Base-by-base conservation (phyloP, 2,113 vertebrate genomes). In the Coptodon bakossiorum region DNA sequence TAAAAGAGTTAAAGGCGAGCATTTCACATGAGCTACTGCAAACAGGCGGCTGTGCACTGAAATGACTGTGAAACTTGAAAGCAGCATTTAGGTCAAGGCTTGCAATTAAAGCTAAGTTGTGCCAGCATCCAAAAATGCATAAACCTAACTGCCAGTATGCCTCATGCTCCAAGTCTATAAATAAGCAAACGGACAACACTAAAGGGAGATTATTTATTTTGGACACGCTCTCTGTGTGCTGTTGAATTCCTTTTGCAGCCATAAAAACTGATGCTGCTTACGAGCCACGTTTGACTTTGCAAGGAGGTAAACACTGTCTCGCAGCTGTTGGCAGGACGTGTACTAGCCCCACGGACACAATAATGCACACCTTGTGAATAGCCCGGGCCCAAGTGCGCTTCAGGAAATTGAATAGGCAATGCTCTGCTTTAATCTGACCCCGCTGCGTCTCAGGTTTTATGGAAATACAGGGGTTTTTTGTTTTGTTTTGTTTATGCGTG, bases 301-400 rank as follows among this genome's bases (percentile, higher is more conserved):
- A 89, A 50, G 11, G 86, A 38, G 84, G 63, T 48, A 59, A 86
- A 86, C 73, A 50, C 29, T 17, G 36, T 76, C 57, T 71, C 45
- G 82, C 90, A 92, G 90, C 91, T 94, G 91, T 80, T 53, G 17
- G 45, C 80, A 57, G 73, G 88, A 90, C 85, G 79, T 86, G 81
- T 87, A 73, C 50, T 63, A 78, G 50, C 38, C 68, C 56, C 48
- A 34, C 59, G 59, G 43, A 36, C 50, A 66, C 50, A 43, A 53
- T 36, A 34, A 52, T 22, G 24, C 81, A 48, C 29, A n/a, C 40
- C 12, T 80, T 24, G 43, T 63, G 63, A n/a, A 19, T 13, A 63
- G 19, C 13, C 81, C 11, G 43, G n/a, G n/a, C 10, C 4, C 31
- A 40, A 38, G n/a, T 19, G n/a, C 6, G 2, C 29, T 38, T 22